Percentiles rank a stretch among this genome's conserved stretches.
phyloP scores from a whole-genome alignment of 2,113 vertebrate genomes.

The Macaca fascicularis region DNA sequence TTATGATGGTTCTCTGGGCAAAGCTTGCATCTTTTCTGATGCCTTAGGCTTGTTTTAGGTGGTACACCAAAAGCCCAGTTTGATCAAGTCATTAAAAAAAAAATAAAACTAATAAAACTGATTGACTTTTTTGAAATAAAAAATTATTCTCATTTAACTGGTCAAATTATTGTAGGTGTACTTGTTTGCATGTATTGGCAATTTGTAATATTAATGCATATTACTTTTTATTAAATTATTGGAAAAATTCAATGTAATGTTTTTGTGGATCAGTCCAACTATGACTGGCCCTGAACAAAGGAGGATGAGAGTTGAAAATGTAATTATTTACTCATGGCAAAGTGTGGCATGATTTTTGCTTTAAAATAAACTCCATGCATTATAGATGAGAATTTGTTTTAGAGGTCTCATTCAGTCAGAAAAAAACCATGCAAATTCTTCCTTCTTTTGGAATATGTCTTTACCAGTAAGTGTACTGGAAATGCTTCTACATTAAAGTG shows the following conservation, averaged over 20 bases:
- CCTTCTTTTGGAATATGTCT: slow-evolving; percentile 48
- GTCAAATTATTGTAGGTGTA: neutral
- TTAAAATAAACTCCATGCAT: slow-evolving; percentile 63
- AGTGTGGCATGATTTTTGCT: slow-evolving; percentile 50
- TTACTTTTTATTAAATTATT: slow-evolving; percentile 41
- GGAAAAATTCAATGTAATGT: slow-evolving; percentile 23
- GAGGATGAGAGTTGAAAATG: neutral
- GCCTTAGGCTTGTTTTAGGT: neutral
- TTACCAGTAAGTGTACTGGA: slow-evolving; percentile 57
- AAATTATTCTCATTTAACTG: neutral
- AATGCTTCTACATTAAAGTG: slow-evolving; percentile 42
- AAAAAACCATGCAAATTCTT: slow-evolving; percentile 46
- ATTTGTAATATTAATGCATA: neutral
- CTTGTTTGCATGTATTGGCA: neutral
- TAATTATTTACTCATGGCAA: slow-evolving; percentile 54
- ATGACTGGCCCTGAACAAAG: slow-evolving; percentile 15
- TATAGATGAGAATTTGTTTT: slow-evolving; percentile 69
- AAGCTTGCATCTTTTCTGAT: neutral
- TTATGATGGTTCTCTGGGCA: neutral
- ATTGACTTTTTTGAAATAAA: neutral
- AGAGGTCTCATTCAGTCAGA: neutral
- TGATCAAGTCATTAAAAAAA: neutral
- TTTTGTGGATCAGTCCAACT: slow-evolving; percentile 29
- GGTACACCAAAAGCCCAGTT: neutral
- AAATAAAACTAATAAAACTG: neutral